phyloP scores from a whole-genome alignment of 2,113 vertebrate species.

The Plecotus auritus region DNA sequence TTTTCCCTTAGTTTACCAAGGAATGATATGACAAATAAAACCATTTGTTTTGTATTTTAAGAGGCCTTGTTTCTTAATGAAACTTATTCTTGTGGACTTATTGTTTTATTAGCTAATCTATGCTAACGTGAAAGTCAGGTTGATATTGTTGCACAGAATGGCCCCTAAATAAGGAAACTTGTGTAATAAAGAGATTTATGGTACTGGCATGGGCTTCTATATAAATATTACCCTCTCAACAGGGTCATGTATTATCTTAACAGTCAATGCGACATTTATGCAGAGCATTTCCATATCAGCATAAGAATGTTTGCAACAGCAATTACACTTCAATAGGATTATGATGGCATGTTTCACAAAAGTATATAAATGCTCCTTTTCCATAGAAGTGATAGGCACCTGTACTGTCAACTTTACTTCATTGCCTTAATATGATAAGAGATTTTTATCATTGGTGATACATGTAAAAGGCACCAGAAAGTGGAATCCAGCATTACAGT shows the following conservation, averaged over 20 bases:
- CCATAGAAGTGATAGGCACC: constrained; percentile 29
- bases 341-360: constrained; percentile 77
- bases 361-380: constrained; percentile 46
- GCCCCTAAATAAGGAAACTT: constrained; percentile 80
- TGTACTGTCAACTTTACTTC: constrained; percentile 60
- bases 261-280: constrained; percentile 82
- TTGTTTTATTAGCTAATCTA: constrained; percentile 82
- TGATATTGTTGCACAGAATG: constrained; percentile 80
- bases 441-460: constrained; percentile 63
- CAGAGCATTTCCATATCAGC: constrained; percentile 82
- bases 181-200: constrained; percentile 85
- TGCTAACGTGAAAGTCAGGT: constrained; percentile 78
- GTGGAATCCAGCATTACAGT: constrained; percentile 43
- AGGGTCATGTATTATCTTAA: constrained; percentile 84
- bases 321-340: constrained; percentile 90
- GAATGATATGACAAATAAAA: neutral
- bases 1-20: neutral
- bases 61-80: constrained; percentile 69
- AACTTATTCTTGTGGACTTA: constrained; percentile 68
- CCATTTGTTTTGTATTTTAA: constrained; percentile 58
- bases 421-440: constrained; percentile 54
- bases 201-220: constrained; percentile 82
- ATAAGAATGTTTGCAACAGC: constrained; percentile 84
- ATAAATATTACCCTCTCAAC: constrained; percentile 82
- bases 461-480: constrained; percentile 37